A percentile compares a stretch with the other conserved stretches of the same genome.
These are phyloP conservation scores for Myiagra hebetior DNA, from an alignment of 2,113 vertebrate species.

Conservation along the genomic window DNA sequence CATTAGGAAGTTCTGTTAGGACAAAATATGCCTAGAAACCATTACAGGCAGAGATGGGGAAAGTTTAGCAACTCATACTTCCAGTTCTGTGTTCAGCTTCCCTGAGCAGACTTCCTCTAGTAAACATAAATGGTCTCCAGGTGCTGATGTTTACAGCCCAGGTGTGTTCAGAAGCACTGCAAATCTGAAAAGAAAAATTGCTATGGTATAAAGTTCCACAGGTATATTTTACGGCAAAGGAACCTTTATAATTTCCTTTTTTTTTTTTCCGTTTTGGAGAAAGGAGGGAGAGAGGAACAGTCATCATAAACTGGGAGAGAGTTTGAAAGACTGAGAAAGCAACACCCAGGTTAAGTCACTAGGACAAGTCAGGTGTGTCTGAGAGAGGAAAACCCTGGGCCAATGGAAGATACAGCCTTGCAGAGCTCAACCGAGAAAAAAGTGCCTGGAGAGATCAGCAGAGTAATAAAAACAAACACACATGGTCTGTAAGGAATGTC, in stretches of 20 bases:
- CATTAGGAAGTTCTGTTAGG: not conserved
- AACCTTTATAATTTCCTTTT: not conserved
- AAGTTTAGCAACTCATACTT: not conserved
- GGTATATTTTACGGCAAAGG: not conserved
- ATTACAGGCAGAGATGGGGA: not conserved
- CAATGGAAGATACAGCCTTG: not conserved
- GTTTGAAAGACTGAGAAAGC: not conserved
- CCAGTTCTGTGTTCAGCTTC: not conserved
- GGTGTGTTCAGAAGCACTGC: not conserved
- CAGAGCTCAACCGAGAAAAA: not conserved
- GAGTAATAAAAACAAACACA: not conserved
- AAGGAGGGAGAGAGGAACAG: not conserved
- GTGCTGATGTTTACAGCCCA: not conserved
- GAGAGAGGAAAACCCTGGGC: not conserved
- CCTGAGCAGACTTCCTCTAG: not conserved
- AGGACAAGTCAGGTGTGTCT: not conserved
- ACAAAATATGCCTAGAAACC: not conserved
- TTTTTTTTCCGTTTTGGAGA: not conserved
- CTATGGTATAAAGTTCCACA: not conserved
- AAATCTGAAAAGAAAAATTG: not conserved
- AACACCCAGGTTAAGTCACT: not conserved
- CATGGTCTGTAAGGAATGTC: not conserved
- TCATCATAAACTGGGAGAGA: not conserved
- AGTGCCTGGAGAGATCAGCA: not conserved
- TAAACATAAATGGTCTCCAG: not conserved